Percentiles rank a stretch among this genome's conserved stretches.
Conservation (phyloP, 2,888 invertebrate species). For the Slavum lentiscoides region DNA sequence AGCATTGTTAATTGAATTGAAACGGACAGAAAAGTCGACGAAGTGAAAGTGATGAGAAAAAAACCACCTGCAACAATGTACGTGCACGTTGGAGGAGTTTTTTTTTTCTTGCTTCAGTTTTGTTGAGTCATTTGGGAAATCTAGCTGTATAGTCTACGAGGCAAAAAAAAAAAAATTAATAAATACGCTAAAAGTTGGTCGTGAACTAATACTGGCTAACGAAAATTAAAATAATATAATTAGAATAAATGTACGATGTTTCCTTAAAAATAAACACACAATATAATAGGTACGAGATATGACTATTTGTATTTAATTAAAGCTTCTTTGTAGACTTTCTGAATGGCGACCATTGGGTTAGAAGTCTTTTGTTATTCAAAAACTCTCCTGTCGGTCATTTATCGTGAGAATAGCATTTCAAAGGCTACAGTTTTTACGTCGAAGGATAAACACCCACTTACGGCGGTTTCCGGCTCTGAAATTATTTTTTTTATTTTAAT, state of each 20-base stretch:
- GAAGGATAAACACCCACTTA: no score
- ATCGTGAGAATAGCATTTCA: not conserved
- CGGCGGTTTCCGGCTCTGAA: not conserved
- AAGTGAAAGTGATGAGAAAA: no score
- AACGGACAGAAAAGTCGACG: no score
- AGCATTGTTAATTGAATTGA: no score
- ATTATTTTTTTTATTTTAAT: not conserved
- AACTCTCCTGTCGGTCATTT: not conserved
- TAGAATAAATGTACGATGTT: not conserved
- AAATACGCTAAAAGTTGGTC: not conserved
- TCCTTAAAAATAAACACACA: not conserved
- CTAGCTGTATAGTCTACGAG: not conserved
- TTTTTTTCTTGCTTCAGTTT: not conserved
- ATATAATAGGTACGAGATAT: not conserved
- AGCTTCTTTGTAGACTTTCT: not conserved
- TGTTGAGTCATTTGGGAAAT: conserved; percentile 6
- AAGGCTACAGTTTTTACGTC: no score
- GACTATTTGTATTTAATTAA: not conserved
- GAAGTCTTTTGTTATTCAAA: no score
- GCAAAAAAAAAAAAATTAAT: not conserved
- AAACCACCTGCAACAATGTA: not conserved
- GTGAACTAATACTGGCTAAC: no score
- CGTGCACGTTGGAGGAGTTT: not conserved
- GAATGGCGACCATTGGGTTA: not conserved
- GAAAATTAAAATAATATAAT: not conserved